A percentile compares a stretch with the other conserved stretches of the same genome.
Conservation (phyloP, 2,888 invertebrate species). For the Hermodice carunculata region DNA sequence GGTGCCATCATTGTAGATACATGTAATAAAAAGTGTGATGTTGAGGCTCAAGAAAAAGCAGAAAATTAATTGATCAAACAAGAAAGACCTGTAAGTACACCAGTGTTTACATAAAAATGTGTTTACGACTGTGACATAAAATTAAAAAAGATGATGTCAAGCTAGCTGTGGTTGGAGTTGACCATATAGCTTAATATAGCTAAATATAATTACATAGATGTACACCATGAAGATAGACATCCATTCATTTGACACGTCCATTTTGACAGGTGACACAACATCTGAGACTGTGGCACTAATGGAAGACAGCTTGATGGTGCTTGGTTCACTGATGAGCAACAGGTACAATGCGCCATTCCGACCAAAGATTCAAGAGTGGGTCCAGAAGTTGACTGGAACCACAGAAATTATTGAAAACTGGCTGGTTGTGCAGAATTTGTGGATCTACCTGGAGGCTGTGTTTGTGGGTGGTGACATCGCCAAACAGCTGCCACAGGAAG, state of each 20-base stretch:
- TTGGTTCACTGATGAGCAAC: constrained; percentile 93
- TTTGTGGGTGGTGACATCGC: constrained; percentile 99
- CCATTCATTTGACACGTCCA: neutral
- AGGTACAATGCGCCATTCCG: constrained; percentile 96
- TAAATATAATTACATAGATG: no score
- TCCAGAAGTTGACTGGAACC: constrained; percentile 92
- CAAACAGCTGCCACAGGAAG: constrained; percentile 85
- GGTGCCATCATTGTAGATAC: no score
- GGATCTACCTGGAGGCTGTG: constrained; percentile 98
- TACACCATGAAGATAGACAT: no score
- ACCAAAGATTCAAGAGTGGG: constrained; percentile 97
- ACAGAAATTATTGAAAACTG: constrained; percentile 97
- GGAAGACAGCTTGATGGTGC: constrained; percentile 95
- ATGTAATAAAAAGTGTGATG: no score
- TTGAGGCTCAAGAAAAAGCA: no score
- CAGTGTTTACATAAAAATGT: no score
- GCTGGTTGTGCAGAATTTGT: constrained; percentile 98
- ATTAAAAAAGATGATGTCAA: no score
- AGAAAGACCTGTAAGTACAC: no score
- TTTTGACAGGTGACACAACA: constrained; percentile 84
- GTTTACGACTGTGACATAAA: no score
- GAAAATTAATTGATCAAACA: no score
- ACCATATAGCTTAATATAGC: no score
- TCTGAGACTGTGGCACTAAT: constrained; percentile 95
- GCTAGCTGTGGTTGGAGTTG: no score